phyloP scores from a whole-genome alignment of 2,797 vertebrate genomes.

The Trichosurus vulpecula region DNA sequence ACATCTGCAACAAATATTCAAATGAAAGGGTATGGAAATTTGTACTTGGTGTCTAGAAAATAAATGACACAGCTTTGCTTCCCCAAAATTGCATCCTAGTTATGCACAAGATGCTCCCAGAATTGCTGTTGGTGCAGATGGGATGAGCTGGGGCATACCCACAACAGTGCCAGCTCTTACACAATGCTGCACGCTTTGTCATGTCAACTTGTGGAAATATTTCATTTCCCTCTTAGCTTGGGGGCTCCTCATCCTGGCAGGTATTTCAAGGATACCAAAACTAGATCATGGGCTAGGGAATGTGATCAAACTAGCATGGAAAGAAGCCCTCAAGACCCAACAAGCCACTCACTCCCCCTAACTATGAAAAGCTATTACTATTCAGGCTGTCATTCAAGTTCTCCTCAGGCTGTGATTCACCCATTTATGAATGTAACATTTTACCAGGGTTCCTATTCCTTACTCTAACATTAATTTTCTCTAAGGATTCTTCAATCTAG shows the following conservation, averaged over 20 bases:
- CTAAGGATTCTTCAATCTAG: background rate
- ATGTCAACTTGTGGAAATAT: slow-evolving; percentile 67
- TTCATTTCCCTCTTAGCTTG: slow-evolving; percentile 61
- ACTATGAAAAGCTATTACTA: slow-evolving; percentile 4
- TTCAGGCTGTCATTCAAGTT: background rate
- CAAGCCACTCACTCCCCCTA: slow-evolving; percentile 40
- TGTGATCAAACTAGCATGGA: slow-evolving; percentile 63
- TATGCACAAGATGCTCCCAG: background rate
- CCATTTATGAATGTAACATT: background rate
- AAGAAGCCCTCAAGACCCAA: slow-evolving; percentile 48
- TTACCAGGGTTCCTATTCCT: background rate
- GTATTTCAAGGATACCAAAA: slow-evolving; percentile 41
- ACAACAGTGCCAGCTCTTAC: slow-evolving; percentile 19
- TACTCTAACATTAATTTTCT: slow-evolving; percentile 21
- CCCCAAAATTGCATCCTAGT: background rate
- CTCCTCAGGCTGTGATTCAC: background rate
- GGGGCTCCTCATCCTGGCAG: slow-evolving; percentile 66
- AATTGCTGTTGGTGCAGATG: background rate
- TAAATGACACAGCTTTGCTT: background rate
- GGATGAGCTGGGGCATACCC: slow-evolving; percentile 19
- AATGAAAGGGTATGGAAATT: background rate
- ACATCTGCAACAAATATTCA: background rate
- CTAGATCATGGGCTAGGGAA: slow-evolving; percentile 46
- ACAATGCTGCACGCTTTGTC: slow-evolving; percentile 60
- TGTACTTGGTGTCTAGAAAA: background rate